Evolutionary conservation across 2,888 invertebrate species (phyloP), one percentile per base, ranked within the genome.

Genomic region (Dusona sp.): DNA sequence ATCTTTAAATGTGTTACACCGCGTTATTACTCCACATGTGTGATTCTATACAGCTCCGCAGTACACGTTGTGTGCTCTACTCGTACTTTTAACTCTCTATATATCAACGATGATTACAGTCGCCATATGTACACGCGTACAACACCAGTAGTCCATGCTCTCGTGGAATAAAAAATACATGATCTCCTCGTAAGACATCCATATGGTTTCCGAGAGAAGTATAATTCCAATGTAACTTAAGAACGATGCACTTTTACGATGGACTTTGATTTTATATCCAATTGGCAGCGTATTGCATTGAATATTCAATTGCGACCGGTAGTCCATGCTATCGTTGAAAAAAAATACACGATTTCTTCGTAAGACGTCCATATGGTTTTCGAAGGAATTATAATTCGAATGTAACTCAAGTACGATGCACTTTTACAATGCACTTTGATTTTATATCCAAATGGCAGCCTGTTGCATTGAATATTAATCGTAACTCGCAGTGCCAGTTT

Each of bases 1-100:
- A 48, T 64, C 78, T 61, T 77, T 72, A 67, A 86, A 86, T 86
- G 79, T 83, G 83, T 72, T 83, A 79, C 83, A 75, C 57, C 42
- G 38, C 70, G 7, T 48, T 11, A 48, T 64, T 22, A 25, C 65
- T 29, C 51, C 48, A 67, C 38, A 4, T 48, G 48, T 36, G 65
- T 57, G 25, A 3, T 19, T 65, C 33, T 29, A 74, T 42, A 9
- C 22, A 70, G 29, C 29, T 48, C 29, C 19, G 19, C 42, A 13
- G 9, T 75, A 16, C n/a, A n/a, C 22, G 25, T 61, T 25, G 25
- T 54, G 22, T 57, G 61, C 16, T 4, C 61, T 61, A 16, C 61
- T 61, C 61, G 29, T 65, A 83, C 61, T 61, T 72, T 65, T 77
- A 36, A 80, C 33, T 64, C 75, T 36, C 72, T 72, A 36, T 72